Evolutionary conservation across 2,113 vertebrate species (phyloP).

Genomic region (Chelonoidis abingdonii): DNA sequence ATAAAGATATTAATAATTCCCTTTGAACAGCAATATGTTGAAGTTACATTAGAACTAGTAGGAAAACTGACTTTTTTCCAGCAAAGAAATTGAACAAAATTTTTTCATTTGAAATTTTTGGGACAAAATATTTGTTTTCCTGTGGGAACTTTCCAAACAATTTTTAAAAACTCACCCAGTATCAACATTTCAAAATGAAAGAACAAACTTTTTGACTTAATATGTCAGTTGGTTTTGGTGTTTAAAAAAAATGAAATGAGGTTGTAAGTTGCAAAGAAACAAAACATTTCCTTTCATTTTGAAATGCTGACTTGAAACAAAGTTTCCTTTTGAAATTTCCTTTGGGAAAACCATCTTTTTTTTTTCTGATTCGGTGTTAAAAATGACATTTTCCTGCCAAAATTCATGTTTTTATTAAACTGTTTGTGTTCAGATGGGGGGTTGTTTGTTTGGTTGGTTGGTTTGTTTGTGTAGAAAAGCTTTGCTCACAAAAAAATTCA

Average conservation of each 20-base stretch:
- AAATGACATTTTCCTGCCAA: conserved; percentile 13
- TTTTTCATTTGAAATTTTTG: neutral
- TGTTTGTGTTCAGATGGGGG: conserved; percentile 1
- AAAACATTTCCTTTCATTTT: conserved; percentile 51
- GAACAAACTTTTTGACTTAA: neutral
- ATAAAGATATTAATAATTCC: neutral
- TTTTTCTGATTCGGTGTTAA: neutral
- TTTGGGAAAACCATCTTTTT: neutral
- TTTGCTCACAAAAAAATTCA: conserved; percentile 47
- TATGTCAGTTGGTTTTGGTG: neutral
- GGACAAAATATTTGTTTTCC: neutral
- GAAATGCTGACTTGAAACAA: conserved; percentile 35
- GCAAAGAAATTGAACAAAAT: neutral
- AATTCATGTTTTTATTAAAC: conserved; percentile 41
- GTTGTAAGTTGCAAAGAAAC: neutral
- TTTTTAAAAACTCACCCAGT: neutral
- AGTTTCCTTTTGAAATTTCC: conserved; percentile 25
- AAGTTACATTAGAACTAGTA: neutral
- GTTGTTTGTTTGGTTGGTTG: neutral
- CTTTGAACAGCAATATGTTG: neutral
- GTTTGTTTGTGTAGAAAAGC: conserved; percentile 50
- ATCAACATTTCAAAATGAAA: conserved; percentile 37
- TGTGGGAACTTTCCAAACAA: conserved; percentile 15
- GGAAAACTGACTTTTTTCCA: neutral
- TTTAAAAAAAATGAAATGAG: neutral